Evolutionary conservation across 2,888 invertebrate genomes (phyloP).

Genomic region (Alsophila aescularia): DNA sequence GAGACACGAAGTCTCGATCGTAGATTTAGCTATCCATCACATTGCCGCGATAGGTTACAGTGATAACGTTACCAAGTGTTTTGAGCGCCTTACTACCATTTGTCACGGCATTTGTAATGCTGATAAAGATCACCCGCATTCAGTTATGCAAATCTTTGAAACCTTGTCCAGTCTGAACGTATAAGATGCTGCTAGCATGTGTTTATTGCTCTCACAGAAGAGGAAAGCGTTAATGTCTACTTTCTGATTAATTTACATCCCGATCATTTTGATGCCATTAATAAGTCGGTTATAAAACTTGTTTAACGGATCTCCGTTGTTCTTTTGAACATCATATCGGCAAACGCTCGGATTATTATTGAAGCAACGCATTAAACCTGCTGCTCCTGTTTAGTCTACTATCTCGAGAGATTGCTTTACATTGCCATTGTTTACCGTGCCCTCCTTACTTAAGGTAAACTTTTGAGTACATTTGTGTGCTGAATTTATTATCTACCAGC

Average conservation of each 20-base stretch:
- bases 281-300: constrained; percentile 8
- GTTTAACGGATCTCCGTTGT: constrained; percentile 14
- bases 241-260: constrained; percentile 6
- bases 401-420: constrained; percentile 61
- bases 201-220: background rate
- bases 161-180: constrained; percentile 10
- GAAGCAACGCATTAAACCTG: constrained; percentile 60
- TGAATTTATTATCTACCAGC: constrained; percentile 23
- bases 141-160: constrained; percentile 22
- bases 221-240: background rate
- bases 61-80: constrained; percentile 11
- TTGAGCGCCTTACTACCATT: constrained; percentile 12
- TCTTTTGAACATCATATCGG: constrained; percentile 26
- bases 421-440: constrained; percentile 60
- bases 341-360: constrained; percentile 30
- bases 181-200: background rate
- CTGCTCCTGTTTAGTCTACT: constrained; percentile 71
- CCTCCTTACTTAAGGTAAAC: constrained; percentile 48
- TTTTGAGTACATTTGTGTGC: constrained; percentile 21
- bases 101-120: constrained; percentile 27
- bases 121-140: constrained; percentile 27
- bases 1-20: background rate
- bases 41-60: background rate
- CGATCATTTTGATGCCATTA: constrained; percentile 1
- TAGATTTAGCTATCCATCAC: background rate